These are phyloP conservation scores for Hippocampus abdominalis DNA, from an alignment of 2,113 vertebrate species.

Conservation along the genomic window DNA sequence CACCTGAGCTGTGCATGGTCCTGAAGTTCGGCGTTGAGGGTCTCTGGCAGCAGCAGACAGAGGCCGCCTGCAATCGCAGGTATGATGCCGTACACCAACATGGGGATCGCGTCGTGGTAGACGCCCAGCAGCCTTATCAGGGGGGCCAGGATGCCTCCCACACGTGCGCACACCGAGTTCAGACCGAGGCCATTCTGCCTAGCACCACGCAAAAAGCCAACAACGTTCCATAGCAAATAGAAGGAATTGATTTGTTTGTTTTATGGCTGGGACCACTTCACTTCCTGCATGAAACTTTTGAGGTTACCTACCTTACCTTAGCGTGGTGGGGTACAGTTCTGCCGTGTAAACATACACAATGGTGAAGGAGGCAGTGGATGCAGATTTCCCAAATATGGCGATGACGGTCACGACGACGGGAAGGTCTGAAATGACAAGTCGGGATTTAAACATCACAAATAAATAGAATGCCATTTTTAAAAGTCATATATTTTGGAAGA, in stretches of 20 bases:
- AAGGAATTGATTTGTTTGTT: background rate
- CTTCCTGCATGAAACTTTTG: too few species aligned
- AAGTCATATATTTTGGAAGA: too few species aligned
- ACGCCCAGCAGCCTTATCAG: constrained; percentile 73
- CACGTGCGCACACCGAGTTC: constrained; percentile 71
- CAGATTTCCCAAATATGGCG: constrained; percentile 57
- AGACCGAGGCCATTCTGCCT: constrained; percentile 83
- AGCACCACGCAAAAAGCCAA: background rate
- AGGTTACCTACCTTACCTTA: constrained; percentile 72
- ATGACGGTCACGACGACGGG: constrained; percentile 40
- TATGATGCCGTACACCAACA: constrained; percentile 74
- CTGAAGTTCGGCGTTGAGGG: constrained; percentile 62
- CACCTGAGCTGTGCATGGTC: constrained; percentile 61
- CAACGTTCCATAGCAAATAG: too few species aligned
- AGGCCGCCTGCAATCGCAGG: constrained; percentile 61
- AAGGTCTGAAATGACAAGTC: constrained; percentile 32
- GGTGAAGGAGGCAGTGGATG: constrained; percentile 43
- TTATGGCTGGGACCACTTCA: too few species aligned
- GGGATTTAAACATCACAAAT: too few species aligned
- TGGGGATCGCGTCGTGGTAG: constrained; percentile 71
- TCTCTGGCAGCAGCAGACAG: constrained; percentile 81
- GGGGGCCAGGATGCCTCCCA: constrained; percentile 77
- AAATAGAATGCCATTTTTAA: too few species aligned
- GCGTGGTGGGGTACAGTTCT: constrained; percentile 83
- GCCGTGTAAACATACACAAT: constrained; percentile 71